Base-by-base conservation (phyloP, 2,888 invertebrate species). In the Andrena trimmerana region DNA sequence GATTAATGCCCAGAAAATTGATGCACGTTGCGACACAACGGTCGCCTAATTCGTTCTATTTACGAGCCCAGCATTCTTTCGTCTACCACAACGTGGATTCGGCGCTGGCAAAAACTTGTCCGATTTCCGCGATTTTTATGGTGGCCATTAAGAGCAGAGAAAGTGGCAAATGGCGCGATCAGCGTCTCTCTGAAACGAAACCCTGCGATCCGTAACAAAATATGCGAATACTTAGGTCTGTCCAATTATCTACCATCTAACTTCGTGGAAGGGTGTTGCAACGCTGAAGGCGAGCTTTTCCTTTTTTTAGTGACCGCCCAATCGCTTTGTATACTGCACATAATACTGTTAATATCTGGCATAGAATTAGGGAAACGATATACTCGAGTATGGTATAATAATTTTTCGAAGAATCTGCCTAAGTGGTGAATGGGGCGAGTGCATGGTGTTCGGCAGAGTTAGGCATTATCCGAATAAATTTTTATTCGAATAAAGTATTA, bases 131-230 rank as follows among this genome's bases (percentile, higher is more conserved):
- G 24, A 73, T 80, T 75, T 78, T 72, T 70, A 33, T 52, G 24
- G 8, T 10, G 7, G 8, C 27, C 60, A 20, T 81, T 77, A 74
- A 65, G 71, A 57, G 48, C 42, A 62, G 84, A 78, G 85, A 89
- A 89, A 85, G 85, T 84, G 50, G 76, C 54, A 33, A 75, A 75
- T 59, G 60, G 24, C 60, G 27, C 10, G 54, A 57, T 50, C 74
- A 48, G 29, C 57, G 50, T 54, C 65, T 59, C 60, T 42, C 50
- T 33, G 52, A 66, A 16, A 31, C 72, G 60, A 78, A 79, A 82
- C 74, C 71, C 76, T 69, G 5, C 82, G 82, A 86, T 84, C 89
- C 85, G 85, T 81, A 85, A 85, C 88, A 83, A 81, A 86, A 82
- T 81, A 67, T 79, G 72, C 52, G 63, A 72, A 6, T 8, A 5